Conservation (phyloP, 2,888 invertebrate species). For the Imbricaverruca yamaguchii region DNA sequence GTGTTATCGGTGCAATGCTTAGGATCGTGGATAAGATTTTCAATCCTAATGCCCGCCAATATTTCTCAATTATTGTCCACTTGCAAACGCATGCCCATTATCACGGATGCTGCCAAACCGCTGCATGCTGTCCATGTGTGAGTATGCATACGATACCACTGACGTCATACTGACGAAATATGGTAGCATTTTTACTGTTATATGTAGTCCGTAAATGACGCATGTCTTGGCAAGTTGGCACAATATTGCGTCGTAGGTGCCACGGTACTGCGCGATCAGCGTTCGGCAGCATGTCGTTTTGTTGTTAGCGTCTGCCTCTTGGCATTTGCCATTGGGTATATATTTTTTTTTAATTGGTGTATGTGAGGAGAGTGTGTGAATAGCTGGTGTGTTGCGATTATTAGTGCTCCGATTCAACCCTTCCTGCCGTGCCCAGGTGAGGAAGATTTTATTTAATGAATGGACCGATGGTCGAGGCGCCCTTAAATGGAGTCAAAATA, state of each 20-base stretch:
- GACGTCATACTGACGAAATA: no score
- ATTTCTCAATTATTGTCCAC: no score
- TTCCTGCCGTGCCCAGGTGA: background rate
- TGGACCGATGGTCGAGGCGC: background rate
- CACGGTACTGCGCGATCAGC: background rate
- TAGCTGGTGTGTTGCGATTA: background rate
- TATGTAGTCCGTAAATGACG: no score
- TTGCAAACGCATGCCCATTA: no score
- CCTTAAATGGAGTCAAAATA: no score
- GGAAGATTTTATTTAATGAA: background rate
- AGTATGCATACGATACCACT: no score
- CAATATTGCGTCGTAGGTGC: background rate
- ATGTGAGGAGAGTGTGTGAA: background rate
- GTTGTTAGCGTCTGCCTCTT: background rate
- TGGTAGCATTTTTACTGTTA: no score
- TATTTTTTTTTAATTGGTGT: background rate
- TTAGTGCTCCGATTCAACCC: background rate
- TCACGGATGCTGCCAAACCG: no score
- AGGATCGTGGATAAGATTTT: no score
- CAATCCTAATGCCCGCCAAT: no score
- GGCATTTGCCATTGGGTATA: constrained; percentile 6
- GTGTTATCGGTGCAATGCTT: no score
- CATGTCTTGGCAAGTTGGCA: background rate
- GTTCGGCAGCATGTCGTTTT: background rate
- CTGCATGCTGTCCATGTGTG: no score